phyloP scores from a whole-genome alignment of 2,797 vertebrate species.

The Xyrichtys novacula region DNA sequence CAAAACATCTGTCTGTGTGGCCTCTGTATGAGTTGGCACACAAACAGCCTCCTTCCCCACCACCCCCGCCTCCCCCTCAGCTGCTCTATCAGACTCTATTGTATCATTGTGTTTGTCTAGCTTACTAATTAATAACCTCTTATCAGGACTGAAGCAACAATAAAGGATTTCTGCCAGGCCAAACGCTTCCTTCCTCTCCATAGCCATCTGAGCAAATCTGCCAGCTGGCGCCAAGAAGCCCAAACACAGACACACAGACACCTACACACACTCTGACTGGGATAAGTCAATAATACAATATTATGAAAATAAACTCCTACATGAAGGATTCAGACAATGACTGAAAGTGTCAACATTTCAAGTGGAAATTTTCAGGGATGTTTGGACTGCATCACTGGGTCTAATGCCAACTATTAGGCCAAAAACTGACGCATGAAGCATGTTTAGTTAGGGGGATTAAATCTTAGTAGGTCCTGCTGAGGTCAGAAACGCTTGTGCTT shows the following conservation, averaged over 20 bases:
- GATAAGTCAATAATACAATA: too few relatives aligned
- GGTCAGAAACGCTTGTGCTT: too few relatives aligned
- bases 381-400: too few relatives aligned
- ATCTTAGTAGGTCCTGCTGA: too few relatives aligned
- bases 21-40: slow-evolving; percentile 18
- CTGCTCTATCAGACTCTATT: slow-evolving; percentile 56
- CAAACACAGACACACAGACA: not conserved
- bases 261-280: too few relatives aligned
- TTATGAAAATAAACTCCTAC: too few relatives aligned
- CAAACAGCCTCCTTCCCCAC: slow-evolving; percentile 1
- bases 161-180: slow-evolving; percentile 64
- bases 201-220: slow-evolving; percentile 54
- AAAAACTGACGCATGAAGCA: too few relatives aligned
- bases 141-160: slow-evolving; percentile 73
- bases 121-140: slow-evolving; percentile 76
- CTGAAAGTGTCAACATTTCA: too few relatives aligned
- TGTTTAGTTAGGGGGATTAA: too few relatives aligned
- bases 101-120: slow-evolving; percentile 67
- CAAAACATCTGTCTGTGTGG: not conserved
- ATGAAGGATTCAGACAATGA: too few relatives aligned
- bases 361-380: too few relatives aligned
- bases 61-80: not conserved
- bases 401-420: too few relatives aligned
- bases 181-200: slow-evolving; percentile 74
- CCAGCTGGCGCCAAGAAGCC: slow-evolving; percentile 64